Base-by-base conservation (phyloP, 2,888 invertebrate genomes). In the Stramonita haemastoma region DNA sequence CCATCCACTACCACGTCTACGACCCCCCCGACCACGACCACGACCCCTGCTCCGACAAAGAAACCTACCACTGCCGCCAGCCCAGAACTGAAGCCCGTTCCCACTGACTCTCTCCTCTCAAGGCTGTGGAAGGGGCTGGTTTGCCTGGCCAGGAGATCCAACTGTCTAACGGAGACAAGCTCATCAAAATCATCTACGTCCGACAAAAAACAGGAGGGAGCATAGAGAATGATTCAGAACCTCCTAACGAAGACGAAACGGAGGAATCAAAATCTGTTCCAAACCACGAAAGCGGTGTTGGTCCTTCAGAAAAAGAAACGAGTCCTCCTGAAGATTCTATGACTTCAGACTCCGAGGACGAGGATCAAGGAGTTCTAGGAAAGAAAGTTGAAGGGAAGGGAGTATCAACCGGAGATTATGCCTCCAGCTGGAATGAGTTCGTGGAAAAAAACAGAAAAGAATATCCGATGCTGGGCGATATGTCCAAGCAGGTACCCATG, bases 131-230 rank as follows among this genome's bases (percentile, higher is more conserved):
- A 17, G 29, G 79, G 32, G 15, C 17, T 13, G 34, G 19, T 32
- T 4, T 79, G 32, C 79, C 79, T 79, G 17, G 11, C 13, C 32
- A 34, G 34, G 79, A 79, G 34, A 34, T 34, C 79, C 32, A 32
- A 22, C 34, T 79, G 34, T 13, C 79, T 1, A 79, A 79, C 34
- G 79, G 79, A 17, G 79, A 79, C 34, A 79, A 79, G 26, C 32
- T 79, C 34, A 11, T 79, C 32, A 79, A 79, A 32, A 79, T 79
- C 79, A 79, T 79, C 79, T 79, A 79, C 79, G 32, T 79, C 34
- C 79, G 79, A 15, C 79, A 34, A 5, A 32, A 34, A 2, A 34
- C 79, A 4, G 17, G 34, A 34, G 79, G 19, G 15, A 17, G 4
- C 29, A 15, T 32, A 1, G 79, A 32, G 1, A 32, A 79, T 17